Conservation (phyloP, 1,140 invertebrate species). For the Saccostrea echinata region DNA sequence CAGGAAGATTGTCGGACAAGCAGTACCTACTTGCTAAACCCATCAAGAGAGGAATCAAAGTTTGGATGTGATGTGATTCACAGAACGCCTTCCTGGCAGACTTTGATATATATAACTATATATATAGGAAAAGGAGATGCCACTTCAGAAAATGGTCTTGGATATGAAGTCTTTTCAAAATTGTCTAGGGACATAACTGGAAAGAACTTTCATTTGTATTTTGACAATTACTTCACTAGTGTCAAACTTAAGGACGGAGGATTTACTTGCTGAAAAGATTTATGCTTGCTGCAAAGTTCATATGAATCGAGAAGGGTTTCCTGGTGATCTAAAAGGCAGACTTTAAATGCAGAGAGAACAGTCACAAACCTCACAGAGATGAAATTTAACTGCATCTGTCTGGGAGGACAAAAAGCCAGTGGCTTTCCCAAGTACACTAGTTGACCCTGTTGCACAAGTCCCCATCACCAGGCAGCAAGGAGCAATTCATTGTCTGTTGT, state of each 20-base stretch:
- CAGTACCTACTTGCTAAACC: conserved; percentile 79
- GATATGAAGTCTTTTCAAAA: conserved; percentile 39
- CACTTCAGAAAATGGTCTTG: conserved; percentile 34
- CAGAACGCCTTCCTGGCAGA: conserved; percentile 52
- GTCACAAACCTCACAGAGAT: neutral
- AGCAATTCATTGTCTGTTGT: too few relatives aligned
- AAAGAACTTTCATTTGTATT: neutral
- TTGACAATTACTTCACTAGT: conserved; percentile 51
- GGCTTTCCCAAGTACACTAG: conserved; percentile 36
- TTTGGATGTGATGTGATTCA: conserved; percentile 67
- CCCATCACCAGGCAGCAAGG: neutral
- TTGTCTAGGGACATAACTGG: neutral
- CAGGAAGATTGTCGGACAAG: conserved; percentile 77
- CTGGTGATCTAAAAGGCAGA: neutral
- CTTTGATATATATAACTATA: conserved; percentile 53
- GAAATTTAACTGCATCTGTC: conserved; percentile 44
- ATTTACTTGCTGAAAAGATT: conserved; percentile 32
- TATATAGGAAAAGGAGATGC: conserved; percentile 46
- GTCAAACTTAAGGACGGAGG: conserved; percentile 18
- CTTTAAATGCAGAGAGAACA: neutral
- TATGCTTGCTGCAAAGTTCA: too few relatives aligned
- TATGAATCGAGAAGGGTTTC: conserved; percentile 36
- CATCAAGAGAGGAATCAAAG: conserved; percentile 80
- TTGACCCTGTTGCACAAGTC: neutral
- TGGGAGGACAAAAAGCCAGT: conserved; percentile 54